Evolutionary conservation across 2,797 vertebrate genomes (phyloP).

Genomic region (Enteromius mattozi): DNA sequence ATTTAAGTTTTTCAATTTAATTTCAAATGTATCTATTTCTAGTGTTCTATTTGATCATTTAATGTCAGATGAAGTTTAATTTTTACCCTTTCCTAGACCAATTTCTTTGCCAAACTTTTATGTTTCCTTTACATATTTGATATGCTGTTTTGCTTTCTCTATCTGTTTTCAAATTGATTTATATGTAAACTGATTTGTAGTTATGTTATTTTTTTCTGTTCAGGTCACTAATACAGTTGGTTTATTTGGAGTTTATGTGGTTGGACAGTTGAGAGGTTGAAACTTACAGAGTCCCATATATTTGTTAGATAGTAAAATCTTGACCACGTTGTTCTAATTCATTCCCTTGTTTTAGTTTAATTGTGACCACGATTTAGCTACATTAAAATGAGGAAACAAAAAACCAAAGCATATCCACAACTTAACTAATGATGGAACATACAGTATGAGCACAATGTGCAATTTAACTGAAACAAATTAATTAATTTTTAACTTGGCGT

Average conservation of each 20-base stretch:
- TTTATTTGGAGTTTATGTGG: background rate
- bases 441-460: too few species aligned
- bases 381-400: background rate
- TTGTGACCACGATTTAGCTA: background rate
- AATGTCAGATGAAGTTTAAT: background rate
- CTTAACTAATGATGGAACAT: background rate
- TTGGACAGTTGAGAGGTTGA: background rate
- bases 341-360: background rate
- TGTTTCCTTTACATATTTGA: background rate
- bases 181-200: background rate
- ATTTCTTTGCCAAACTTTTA: background rate
- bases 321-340: background rate
- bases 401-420: background rate
- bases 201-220: background rate
- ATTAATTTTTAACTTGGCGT: background rate
- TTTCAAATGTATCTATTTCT: background rate
- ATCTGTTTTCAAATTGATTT: background rate
- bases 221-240: background rate
- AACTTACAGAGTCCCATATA: background rate
- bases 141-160: background rate
- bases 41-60: background rate
- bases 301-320: too few species aligned
- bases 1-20: background rate
- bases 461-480: background rate
- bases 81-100: background rate